Conservation (phyloP, 2,888 invertebrate genomes). For the Choristoneura rosaceana region DNA sequence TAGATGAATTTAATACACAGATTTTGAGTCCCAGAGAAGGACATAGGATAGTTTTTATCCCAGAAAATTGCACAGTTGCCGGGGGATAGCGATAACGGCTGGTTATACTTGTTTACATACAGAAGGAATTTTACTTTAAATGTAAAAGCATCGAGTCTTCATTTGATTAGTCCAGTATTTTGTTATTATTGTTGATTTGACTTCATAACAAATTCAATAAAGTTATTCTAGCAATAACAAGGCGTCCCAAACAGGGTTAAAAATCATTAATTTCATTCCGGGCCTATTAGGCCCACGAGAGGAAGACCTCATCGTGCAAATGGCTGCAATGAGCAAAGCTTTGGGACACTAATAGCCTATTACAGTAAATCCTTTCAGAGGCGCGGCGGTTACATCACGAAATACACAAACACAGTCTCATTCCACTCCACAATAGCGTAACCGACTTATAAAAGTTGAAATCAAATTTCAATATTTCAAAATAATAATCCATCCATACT, state of each 20-base stretch:
- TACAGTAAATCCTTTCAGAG: constrained; percentile 34
- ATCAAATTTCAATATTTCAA: too few relatives aligned
- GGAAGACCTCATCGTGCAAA: constrained; percentile 29
- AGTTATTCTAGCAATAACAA: not conserved
- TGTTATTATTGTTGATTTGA: not conserved
- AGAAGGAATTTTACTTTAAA: too few relatives aligned
- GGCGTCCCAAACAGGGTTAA: constrained; percentile 3
- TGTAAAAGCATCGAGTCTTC: too few relatives aligned
- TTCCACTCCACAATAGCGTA: not conserved
- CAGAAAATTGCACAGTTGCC: too few relatives aligned
- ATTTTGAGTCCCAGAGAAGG: too few relatives aligned
- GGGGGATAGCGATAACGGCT: too few relatives aligned
- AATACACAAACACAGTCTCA: constrained; percentile 6
- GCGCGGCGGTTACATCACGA: not conserved
- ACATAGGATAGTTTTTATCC: too few relatives aligned
- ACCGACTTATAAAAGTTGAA: too few relatives aligned
- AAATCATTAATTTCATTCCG: constrained; percentile 24
- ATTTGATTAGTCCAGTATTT: not conserved
- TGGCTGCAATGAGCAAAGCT: constrained; percentile 20
- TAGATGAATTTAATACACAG: too few relatives aligned
- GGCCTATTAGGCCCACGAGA: constrained; percentile 18
- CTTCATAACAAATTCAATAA: not conserved
- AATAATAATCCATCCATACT: too few relatives aligned
- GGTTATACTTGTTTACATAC: too few relatives aligned
- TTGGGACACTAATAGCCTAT: constrained; percentile 35